Conservation (phyloP, 2,113 vertebrate genomes). For the Dendrocopos noguchii region DNA sequence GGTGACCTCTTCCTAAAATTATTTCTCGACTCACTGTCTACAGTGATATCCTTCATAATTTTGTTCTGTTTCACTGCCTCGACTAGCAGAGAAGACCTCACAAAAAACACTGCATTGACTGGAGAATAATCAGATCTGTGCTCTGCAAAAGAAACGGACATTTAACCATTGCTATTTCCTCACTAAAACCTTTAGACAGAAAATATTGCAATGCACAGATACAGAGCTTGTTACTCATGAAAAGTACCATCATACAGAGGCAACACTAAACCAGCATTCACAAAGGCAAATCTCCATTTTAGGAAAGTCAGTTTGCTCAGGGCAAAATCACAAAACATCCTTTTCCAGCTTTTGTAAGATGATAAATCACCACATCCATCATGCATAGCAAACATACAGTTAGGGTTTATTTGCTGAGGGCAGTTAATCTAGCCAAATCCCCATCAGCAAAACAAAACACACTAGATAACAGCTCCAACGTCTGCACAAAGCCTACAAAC, state of each 20-base stretch:
- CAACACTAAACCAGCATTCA: conserved; percentile 19
- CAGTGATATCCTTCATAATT: background rate
- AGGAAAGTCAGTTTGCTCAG: conserved; percentile 56
- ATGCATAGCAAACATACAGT: background rate
- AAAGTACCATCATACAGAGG: conserved; percentile 54
- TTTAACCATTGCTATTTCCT: background rate
- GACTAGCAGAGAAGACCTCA: background rate
- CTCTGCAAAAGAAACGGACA: background rate
- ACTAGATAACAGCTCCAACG: background rate
- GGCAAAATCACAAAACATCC: conserved; percentile 50
- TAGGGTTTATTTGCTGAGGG: background rate
- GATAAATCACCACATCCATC: conserved; percentile 16
- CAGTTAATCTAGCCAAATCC: conserved; percentile 25
- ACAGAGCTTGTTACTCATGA: conserved; percentile 48
- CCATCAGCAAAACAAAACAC: conserved; percentile 19
- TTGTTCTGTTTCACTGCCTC: background rate
- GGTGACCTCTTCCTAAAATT: background rate
- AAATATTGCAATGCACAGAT: conserved; percentile 25
- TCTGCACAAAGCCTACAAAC: conserved; percentile 26
- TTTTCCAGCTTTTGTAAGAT: conserved; percentile 16
- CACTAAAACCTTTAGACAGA: background rate
- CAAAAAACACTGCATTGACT: background rate
- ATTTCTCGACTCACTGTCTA: background rate
- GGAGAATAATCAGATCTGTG: background rate
- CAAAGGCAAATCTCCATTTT: background rate